Percentiles rank a stretch among this genome's conserved stretches.
Evolutionary conservation across 2,797 vertebrate species (phyloP).

Genomic region (Spheniscus humboldti): DNA sequence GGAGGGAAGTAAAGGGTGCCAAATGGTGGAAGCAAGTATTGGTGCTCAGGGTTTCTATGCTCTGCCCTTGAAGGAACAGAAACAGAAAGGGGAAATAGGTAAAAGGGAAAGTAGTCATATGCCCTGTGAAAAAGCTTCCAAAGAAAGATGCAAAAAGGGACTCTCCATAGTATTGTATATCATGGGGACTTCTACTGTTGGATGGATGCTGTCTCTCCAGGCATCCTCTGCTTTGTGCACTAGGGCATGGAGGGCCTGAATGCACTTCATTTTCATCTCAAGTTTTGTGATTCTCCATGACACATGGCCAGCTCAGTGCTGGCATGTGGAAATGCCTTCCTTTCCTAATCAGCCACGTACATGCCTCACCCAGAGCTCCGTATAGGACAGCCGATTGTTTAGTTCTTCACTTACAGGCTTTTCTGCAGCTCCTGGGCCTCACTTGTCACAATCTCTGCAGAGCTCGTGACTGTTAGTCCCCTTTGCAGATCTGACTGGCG

Average conservation of each 20-base stretch:
- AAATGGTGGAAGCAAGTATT: no score
- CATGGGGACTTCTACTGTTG: background rate
- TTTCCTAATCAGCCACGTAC: background rate
- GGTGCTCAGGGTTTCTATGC: background rate
- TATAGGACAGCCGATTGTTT: rapidly evolving
- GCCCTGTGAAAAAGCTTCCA: background rate
- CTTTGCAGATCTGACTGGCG: background rate
- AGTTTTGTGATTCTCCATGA: background rate
- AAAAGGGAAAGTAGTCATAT: background rate
- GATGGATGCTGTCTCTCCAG: background rate
- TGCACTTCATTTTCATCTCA: background rate
- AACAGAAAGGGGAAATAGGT: background rate
- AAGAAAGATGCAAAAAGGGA: background rate
- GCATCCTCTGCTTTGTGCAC: background rate
- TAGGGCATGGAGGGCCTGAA: background rate
- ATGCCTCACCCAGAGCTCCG: background rate
- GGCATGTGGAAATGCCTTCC: background rate
- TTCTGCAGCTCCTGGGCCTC: background rate
- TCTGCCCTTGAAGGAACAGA: background rate
- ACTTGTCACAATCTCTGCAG: background rate
- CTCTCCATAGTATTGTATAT: background rate
- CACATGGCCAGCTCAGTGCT: background rate
- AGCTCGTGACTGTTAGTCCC: background rate
- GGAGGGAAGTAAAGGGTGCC: background rate
- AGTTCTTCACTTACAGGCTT: background rate